phyloP scores from a whole-genome alignment of 2,113 vertebrate species.

The Campylorhamphus procurvoides region DNA sequence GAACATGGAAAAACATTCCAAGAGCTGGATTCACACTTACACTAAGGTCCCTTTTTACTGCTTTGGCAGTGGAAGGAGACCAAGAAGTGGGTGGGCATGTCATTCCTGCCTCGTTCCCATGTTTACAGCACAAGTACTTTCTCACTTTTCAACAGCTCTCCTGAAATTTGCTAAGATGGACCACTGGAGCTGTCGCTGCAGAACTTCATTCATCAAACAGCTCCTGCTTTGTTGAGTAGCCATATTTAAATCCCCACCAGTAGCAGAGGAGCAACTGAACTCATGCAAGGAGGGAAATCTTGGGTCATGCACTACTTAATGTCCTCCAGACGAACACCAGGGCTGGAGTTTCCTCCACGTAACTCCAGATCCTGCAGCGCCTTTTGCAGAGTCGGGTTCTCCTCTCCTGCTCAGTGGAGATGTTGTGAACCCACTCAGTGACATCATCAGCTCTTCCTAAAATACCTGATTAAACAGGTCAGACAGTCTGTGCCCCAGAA shows the following conservation, averaged over 20 bases:
- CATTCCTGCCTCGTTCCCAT: slow-evolving; percentile 34
- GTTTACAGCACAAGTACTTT: slow-evolving; percentile 43
- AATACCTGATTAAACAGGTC: background rate
- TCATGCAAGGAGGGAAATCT: background rate
- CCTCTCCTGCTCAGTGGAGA: background rate
- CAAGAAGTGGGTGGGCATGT: slow-evolving; percentile 53
- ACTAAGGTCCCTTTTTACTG: slow-evolving; percentile 59
- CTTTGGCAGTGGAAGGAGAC: slow-evolving; percentile 38
- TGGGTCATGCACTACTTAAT: background rate
- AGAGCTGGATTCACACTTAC: slow-evolving; percentile 46
- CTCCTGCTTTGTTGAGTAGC: background rate
- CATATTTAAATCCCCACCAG: background rate
- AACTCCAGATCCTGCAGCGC: too few species aligned
- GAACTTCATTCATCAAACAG: slow-evolving; percentile 41
- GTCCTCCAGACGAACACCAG: background rate
- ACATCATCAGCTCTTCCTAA: background rate
- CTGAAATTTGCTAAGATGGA: background rate
- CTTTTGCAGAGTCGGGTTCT: background rate
- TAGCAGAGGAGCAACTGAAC: slow-evolving; percentile 13
- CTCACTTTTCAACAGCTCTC: slow-evolving; percentile 47
- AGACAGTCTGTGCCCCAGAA: background rate
- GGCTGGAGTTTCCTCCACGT: background rate
- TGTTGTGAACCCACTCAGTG: background rate
- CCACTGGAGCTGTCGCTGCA: background rate
- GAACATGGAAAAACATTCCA: slow-evolving; percentile 63